Evolutionary conservation across 2,888 invertebrate genomes (phyloP), one percentile per base, ranked within the genome.

Genomic region (Nephrocerus scutellatus): DNA sequence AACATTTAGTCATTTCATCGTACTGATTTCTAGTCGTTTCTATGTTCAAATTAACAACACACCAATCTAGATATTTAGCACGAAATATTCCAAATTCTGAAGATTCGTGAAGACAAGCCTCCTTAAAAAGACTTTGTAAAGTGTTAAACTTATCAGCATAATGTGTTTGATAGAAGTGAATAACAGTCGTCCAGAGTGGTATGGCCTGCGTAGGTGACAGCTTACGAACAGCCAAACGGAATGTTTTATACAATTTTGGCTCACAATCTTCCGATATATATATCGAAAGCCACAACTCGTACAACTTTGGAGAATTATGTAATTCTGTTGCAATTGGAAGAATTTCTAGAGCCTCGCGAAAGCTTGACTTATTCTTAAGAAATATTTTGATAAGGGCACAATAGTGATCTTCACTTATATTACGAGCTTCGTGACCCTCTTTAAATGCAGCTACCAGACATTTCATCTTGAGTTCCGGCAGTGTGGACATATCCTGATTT

Each of bases 11-110:
- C 30, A 84, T 59, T 20, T 72, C 70, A 23, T 74, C 70, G 56
- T 85, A 86, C 19, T 74, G 62, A 37, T 74, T 70, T 36, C 84
- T 73, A 0, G 82, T 76, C 25, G 71, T 71, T 52, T 72, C 70
- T 31, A 81, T 49, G 0, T 48, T 44, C 42, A 31, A 48, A 45
- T 54, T 55, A 42, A 49, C 49, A 35, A n/a, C n/a, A 21, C 52
- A 47, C 40, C 53, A 57, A 38, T 59, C 59, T 22, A 68, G 30
- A 34, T 57, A 65, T 31, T 56, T 55, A 13, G 53, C 50, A 10
- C 65, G 60, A 30, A 66, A 54, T 13, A 43, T 33, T 0, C 46
- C 50, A 43, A 65, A 66, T 23, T 56, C 56, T 1, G 54, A 51
- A 32, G 49, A 48, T 2, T 44, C 36, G 26, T 55, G 50, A 29